Evolutionary conservation across 2,797 vertebrate species (phyloP).

Genomic region (Hoplostethus mediterraneus): DNA sequence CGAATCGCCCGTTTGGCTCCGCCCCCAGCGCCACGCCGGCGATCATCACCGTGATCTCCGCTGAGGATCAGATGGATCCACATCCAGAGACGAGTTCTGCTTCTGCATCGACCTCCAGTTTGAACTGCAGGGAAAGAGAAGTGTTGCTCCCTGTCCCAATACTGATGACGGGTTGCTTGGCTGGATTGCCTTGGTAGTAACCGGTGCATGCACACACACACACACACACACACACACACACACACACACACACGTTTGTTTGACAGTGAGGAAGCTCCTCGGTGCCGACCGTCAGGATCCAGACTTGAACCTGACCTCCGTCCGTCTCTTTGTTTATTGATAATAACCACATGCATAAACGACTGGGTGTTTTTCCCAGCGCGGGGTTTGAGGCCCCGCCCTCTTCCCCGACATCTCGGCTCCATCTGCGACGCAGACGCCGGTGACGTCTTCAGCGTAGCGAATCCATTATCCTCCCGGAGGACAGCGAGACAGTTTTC

Average conservation of each 20-base stretch:
- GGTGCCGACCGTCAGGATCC: background rate
- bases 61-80: background rate
- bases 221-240: background rate
- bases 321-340: constrained; percentile 5
- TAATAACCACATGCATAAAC: background rate
- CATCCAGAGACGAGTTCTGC: background rate
- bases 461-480: constrained; percentile 52
- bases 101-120: background rate
- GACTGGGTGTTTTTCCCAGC: constrained; percentile 1
- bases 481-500: constrained; percentile 40
- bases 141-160: background rate
- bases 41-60: no score
- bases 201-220: no score
- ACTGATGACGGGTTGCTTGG: background rate
- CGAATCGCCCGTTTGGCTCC: no score
- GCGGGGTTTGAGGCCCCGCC: constrained; percentile 19
- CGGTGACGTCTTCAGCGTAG: constrained; percentile 50
- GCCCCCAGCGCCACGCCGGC: no score
- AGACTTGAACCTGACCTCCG: background rate
- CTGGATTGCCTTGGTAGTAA: background rate
- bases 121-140: constrained; percentile 1
- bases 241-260: background rate
- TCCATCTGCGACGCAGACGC: constrained; percentile 59
- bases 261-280: no score
- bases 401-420: constrained; percentile 56